phyloP scores from a whole-genome alignment of 2,888 invertebrate species.

The Acleris cristana region DNA sequence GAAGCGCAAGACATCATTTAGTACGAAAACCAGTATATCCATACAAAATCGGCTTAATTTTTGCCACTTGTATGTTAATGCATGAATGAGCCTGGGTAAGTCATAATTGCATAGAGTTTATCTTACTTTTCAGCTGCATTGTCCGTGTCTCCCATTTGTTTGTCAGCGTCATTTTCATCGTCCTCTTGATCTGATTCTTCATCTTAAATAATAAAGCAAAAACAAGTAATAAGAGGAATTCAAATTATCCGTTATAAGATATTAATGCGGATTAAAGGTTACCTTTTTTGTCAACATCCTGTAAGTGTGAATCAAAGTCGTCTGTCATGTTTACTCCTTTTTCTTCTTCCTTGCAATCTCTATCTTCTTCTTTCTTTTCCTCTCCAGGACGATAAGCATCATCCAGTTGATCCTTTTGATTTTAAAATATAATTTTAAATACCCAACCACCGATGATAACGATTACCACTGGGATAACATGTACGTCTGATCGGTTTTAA shows the following conservation, averaged over 20 bases:
- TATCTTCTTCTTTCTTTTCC: conserved; percentile 89
- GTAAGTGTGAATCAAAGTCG: conserved; percentile 95
- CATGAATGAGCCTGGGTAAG: neutral
- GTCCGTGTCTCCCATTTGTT: conserved; percentile 98
- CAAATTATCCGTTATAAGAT: neutral
- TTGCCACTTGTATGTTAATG: too few species aligned
- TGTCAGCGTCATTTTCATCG: conserved; percentile 93
- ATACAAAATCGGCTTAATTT: too few species aligned
- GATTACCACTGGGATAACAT: too few species aligned
- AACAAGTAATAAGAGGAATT: neutral
- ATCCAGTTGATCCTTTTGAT: conserved; percentile 92
- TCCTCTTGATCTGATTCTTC: conserved; percentile 85
- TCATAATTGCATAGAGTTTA: conserved; percentile 4
- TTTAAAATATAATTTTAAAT: neutral
- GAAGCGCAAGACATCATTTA: neutral
- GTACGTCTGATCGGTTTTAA: neutral
- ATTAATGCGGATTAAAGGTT: conserved; percentile 13
- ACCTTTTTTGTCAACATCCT: conserved; percentile 89
- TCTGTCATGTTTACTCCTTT: conserved; percentile 98
- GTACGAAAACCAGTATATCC: too few species aligned
- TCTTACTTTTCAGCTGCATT: conserved; percentile 90
- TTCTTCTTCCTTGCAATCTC: conserved; percentile 93
- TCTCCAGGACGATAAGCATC: conserved; percentile 92
- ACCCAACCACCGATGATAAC: too few species aligned
- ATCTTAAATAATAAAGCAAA: conserved; percentile 53